Evolutionary conservation across 1,140 invertebrate species (phyloP).

Genomic region (Drosophila guanche): DNA sequence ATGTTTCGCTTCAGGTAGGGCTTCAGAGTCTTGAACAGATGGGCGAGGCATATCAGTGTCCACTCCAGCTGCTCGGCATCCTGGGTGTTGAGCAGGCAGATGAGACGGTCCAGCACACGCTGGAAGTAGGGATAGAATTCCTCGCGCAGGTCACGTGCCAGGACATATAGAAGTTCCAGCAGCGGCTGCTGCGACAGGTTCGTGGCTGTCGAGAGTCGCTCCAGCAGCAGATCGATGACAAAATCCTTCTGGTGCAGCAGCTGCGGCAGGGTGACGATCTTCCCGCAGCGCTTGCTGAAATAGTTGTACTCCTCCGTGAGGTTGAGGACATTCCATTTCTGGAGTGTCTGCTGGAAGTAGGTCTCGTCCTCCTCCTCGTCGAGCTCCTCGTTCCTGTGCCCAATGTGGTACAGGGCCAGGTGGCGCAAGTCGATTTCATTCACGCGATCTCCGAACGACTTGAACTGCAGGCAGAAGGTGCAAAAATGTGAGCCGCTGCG

Average conservation of each 20-base stretch:
- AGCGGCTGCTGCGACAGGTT: conserved; percentile 90
- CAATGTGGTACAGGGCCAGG: conserved; percentile 86
- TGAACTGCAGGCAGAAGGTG: conserved; percentile 87
- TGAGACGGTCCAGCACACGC: conserved; percentile 87
- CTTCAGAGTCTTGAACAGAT: conserved; percentile 95
- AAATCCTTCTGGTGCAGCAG: conserved; percentile 91
- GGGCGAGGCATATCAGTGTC: conserved; percentile 92
- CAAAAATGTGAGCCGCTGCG: not conserved
- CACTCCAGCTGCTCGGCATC: conserved; percentile 92
- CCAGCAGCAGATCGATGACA: conserved; percentile 88
- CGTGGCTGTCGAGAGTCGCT: conserved; percentile 89
- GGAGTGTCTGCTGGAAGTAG: conserved; percentile 91
- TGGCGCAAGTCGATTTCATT: conserved; percentile 92
- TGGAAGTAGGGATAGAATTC: conserved; percentile 94
- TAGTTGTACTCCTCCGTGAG: conserved; percentile 91
- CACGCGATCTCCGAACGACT: conserved; percentile 93
- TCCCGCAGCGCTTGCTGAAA: conserved; percentile 89
- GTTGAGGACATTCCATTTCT: conserved; percentile 94
- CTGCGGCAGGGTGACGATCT: conserved; percentile 91
- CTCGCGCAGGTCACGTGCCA: conserved; percentile 92
- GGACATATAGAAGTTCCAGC: conserved; percentile 93
- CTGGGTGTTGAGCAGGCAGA: conserved; percentile 90
- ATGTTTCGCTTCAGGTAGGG: conserved; percentile 92
- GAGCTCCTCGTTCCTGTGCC: conserved; percentile 88
- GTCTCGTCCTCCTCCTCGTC: conserved; percentile 87